Base-by-base conservation (phyloP, 2,113 vertebrate species). In the Rhea americana region DNA sequence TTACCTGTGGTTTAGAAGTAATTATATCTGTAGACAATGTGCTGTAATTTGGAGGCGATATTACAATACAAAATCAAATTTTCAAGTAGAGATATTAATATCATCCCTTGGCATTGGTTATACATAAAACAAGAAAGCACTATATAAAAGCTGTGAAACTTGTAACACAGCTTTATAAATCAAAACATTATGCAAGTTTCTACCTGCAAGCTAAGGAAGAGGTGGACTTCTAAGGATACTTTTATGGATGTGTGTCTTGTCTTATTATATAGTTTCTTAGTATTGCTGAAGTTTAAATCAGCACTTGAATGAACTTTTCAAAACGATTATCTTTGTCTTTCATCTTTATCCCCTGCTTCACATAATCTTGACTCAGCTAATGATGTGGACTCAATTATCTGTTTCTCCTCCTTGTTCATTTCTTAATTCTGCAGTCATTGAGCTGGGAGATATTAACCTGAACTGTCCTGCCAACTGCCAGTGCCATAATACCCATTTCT, bases 381-480 rank as follows among this genome's bases (percentile, higher is more conserved):
- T 47, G 9, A 10, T 22, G 48, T n/a, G 25, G 39, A 43, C 14
- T 63, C 22, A 71, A 30, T 82, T 63, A 48, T 28, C 35, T 82
- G 7, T 3, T 24, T 77, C 45, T 12, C 22, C 30, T 75, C 56
- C 93, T 41, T 90, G 45, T 59, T 95, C 7, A 13, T 81, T 91
- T 90, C n/a, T 95, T 61, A 51, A 43, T 90, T 24, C 65, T 93
- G 53, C 89, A 97, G 96, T 93, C 65, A 87, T 97, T 53, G 88
- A 94, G 48, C 82, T 96, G 55, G 95, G 90, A 96, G 94, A 94
- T 90, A 82, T 95, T 0, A 86, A 93, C 76, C n/a, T 96, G 77
- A 95, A 96, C 65, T 97, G 90, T 80, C 94, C 88, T 94, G 80
- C 88, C 77, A 97, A 97, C 51, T 95, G 93, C 63, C 95, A 91